Base-by-base conservation (phyloP, 2,797 vertebrate species). In the Microctenopoma lineatum region DNA sequence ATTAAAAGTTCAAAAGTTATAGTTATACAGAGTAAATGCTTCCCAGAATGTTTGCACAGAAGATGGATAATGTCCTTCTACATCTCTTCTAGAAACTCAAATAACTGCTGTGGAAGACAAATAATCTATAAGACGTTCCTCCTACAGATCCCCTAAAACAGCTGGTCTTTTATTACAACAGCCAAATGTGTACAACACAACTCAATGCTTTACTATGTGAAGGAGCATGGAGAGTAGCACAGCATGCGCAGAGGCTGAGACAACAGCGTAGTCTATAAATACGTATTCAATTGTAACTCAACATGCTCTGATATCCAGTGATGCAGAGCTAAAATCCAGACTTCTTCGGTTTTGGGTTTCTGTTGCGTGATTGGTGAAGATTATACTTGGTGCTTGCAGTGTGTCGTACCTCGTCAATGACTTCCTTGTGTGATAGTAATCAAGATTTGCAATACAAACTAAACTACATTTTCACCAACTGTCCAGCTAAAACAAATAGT, bases 131-230 rank as follows among this genome's bases (percentile, higher is more conserved):
- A 39, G 25, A 84, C 54, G 57, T 70, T 36, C 66, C 64, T 63
- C 45, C 45, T 54, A 10, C 75, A 66, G 58, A 73, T 60, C 58
- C 66, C 51, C 65, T 18, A 4, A 66, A 66, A 70, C 76, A 83
- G 75, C 64, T 73, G 72, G 52, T 73, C 69, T 74, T 62, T 71
- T 41, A 34, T 53, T 15, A 44, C 42, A 21, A 38, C 64, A 73
- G 50, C 80, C 69, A 78, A 70, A 87, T 83, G 69, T 59, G 26
- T 27, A 27, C 78, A 71, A 59, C 81, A 84, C 55, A 56, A 58
- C 73, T 78, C 62, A 84, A 87, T 83, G 76, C 48, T 78, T 68
- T 14, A 41, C 41, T 29, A 27, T 73, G 52, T 61, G 65, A 61
- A 71, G 34, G 16, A 50, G 16, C 52, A 47, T 25, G 50, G 45